These are phyloP conservation scores for Alitta virens DNA, from an alignment of 2,888 invertebrate species.

Conservation along the genomic window DNA sequence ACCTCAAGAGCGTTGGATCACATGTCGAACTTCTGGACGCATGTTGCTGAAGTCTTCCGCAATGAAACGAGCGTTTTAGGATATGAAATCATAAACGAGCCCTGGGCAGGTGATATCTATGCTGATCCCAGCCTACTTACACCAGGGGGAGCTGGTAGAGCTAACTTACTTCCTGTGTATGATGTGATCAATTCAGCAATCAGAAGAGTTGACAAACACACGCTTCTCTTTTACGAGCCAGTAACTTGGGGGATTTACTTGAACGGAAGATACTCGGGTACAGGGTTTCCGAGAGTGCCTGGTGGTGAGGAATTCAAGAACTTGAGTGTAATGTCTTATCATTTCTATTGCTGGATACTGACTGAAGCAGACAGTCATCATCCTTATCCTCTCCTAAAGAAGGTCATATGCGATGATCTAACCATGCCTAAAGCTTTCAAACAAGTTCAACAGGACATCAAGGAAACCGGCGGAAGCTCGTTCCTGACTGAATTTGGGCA, in stretches of 20 bases:
- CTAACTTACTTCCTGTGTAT: slow-evolving; percentile 35
- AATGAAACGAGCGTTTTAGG: slow-evolving; percentile 22
- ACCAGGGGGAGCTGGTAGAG: slow-evolving; percentile 37
- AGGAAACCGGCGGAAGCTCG: slow-evolving; percentile 30
- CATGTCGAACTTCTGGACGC: slow-evolving; percentile 27
- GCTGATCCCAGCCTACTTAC: slow-evolving; percentile 31
- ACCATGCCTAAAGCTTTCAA: slow-evolving; percentile 28
- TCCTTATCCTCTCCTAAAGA: slow-evolving; percentile 23
- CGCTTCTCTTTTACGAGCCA: slow-evolving; percentile 43
- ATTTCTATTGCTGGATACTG: slow-evolving; percentile 43
- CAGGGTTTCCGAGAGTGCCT: slow-evolving; percentile 36
- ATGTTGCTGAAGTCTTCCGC: slow-evolving; percentile 21
- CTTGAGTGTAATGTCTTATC: slow-evolving; percentile 35
- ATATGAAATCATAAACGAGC: slow-evolving; percentile 31
- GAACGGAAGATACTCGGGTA: slow-evolving; percentile 28
- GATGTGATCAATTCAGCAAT: slow-evolving; percentile 32
- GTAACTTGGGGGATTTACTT: slow-evolving; percentile 39
- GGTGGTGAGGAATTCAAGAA: slow-evolving; percentile 31
- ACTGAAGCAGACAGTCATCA: slow-evolving; percentile 13
- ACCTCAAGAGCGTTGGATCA: slow-evolving; percentile 10
- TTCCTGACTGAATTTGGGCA: slow-evolving; percentile 45
- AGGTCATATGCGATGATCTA: slow-evolving; percentile 33
- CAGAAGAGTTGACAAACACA: slow-evolving; percentile 33
- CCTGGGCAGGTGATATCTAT: slow-evolving; percentile 35
- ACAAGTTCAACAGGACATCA: slow-evolving; percentile 24